Percentiles rank a stretch among this genome's conserved stretches.
Evolutionary conservation across 2,888 invertebrate genomes (phyloP).

Genomic region (Andricus curvator): DNA sequence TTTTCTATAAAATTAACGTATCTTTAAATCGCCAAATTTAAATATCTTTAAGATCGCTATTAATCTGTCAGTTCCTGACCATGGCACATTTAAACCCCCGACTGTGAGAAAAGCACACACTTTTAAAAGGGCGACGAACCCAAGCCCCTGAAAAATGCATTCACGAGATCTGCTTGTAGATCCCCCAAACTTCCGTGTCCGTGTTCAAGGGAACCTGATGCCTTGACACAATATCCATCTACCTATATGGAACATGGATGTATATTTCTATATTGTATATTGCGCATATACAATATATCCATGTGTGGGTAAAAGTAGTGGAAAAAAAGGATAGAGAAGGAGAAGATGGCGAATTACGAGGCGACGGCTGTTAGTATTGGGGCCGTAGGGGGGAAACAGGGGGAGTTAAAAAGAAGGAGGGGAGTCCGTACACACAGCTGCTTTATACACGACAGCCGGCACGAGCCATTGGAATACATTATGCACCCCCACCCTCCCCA

Average conservation of each 20-base stretch:
- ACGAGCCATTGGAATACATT: conserved; percentile 65
- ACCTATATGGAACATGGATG: neutral
- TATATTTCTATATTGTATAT: neutral
- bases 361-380: conserved; percentile 53
- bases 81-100: conserved; percentile 4
- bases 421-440: conserved; percentile 57
- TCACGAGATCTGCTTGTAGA: conserved; percentile 10
- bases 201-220: conserved; percentile 26
- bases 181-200: conserved; percentile 25
- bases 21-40: neutral
- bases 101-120: conserved; percentile 52
- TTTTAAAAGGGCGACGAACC: conserved; percentile 74
- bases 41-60: neutral
- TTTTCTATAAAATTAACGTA: neutral
- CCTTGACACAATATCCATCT: conserved; percentile 30
- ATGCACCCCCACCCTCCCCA: conserved; percentile 7
- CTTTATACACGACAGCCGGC: conserved; percentile 64
- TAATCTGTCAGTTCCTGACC: neutral
- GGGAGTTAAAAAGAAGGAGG: conserved; percentile 41
- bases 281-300: neutral
- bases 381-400: conserved; percentile 29
- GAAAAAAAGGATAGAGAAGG: conserved; percentile 37
- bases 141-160: conserved; percentile 52
- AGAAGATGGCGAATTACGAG: conserved; percentile 24
- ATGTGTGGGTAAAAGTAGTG: neutral